Base-by-base conservation (phyloP, 2,888 invertebrate genomes). In the Hedya salicella region DNA sequence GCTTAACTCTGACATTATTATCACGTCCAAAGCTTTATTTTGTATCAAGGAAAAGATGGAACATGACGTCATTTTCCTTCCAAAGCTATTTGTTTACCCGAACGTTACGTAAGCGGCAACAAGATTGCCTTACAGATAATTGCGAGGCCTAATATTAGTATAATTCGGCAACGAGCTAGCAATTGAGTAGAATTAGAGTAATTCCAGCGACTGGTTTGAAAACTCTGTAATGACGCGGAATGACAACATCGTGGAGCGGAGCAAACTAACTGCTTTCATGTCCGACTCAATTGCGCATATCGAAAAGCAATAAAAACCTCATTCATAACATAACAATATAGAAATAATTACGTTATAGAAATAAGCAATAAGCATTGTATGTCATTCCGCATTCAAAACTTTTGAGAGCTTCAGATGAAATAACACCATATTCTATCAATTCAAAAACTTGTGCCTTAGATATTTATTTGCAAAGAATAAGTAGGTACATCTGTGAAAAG, bases 121-220 rank as follows among this genome's bases (percentile, higher is more conserved):
- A 48, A 49, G 59, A 32, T 30, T 19, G n/a, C 17, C 39, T 57
- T 21, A 14, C 52, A 44, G 57, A 50, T 50, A 62, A 53, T 54
- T 39, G 46, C 6, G 25, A 17, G 49, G 52, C 21, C 44, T 59
- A 46, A 32, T 64, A 64, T 59, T 64, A 57, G 50, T 44, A 64
- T 59, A 52, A 64, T 59, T 59, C 64, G 64, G 57, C 59, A 64
- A 57, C 64, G n/a, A 57, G 32, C 56, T 17, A 46, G 64, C 52
- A 64, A 64, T 64, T 64, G 57, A 64, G 64, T 59, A 17, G 52
- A 59, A 64, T 64, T 52, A 64, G 52, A 64, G 44, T 52, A 59
- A 52, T 52, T 52, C 21, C 42, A 16, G 13, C 49, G 40, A 30
- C 42, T 50, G 30, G 39, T n/a, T 16, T 9, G 13, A 50, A 44